Conservation (phyloP, 2,113 vertebrate genomes). For the Mellivora capensis region DNA sequence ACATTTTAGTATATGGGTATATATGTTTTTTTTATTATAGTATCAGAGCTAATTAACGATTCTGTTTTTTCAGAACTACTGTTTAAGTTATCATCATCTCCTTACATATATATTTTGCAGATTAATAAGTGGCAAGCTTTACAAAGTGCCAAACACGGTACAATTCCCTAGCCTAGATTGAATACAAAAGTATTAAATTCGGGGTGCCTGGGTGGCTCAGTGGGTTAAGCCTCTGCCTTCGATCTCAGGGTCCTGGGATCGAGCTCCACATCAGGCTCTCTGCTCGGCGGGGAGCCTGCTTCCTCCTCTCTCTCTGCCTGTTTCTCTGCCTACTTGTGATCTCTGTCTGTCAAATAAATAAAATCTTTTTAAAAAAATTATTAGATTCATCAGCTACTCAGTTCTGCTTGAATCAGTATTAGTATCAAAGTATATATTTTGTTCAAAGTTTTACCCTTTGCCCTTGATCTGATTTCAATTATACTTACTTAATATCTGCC, state of each 20-base stretch:
- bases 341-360: no score
- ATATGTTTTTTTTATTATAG: neutral
- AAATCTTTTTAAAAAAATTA: no score
- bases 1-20: neutral
- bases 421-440: neutral
- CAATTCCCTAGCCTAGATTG: neutral
- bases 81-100: constrained; percentile 12
- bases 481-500: neutral
- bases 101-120: neutral
- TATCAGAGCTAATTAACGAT: neutral
- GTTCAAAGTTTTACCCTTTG: neutral
- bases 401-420: neutral
- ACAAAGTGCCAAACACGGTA: neutral
- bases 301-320: no score
- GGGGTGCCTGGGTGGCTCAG: no score
- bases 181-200: neutral
- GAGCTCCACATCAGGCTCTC: no score
- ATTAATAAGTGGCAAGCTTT: neutral
- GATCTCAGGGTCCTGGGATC: no score
- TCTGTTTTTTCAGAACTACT: neutral
- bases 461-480: neutral
- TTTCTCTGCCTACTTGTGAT: no score
- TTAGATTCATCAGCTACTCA: neutral
- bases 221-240: no score
- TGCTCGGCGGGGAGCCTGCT: no score